phyloP scores from a whole-genome alignment of 2,113 vertebrate species.

The Pseudopodoces humilis region DNA sequence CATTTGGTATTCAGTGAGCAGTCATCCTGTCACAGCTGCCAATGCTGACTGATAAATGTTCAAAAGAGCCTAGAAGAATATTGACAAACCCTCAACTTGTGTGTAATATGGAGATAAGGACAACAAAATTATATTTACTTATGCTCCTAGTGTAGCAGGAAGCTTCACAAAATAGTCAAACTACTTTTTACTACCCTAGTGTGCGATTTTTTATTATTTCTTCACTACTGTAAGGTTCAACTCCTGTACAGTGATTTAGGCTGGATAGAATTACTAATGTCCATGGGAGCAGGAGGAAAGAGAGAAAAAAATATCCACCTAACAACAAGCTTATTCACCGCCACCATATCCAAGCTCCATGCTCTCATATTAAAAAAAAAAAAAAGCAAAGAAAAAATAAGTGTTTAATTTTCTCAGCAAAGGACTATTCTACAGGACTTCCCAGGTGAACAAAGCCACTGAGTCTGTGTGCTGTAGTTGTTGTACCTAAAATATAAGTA shows the following conservation, averaged over 20 bases:
- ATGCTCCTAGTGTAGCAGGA: constrained; percentile 13
- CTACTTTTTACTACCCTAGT: constrained; percentile 24
- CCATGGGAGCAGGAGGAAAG: neutral
- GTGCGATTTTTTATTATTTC: neutral
- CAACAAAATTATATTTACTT: constrained; percentile 73
- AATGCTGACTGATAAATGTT: constrained; percentile 73
- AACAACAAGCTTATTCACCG: neutral
- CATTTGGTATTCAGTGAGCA: constrained; percentile 67
- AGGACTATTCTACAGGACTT: neutral
- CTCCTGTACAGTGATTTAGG: neutral
- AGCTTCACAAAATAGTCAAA: constrained; percentile 32
- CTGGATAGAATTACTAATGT: neutral
- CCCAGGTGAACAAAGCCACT: neutral
- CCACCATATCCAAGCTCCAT: neutral
- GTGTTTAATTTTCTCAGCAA: neutral
- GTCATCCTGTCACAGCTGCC: constrained; percentile 67
- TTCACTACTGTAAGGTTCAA: neutral
- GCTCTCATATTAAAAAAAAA: neutral
- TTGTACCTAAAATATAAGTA: neutral
- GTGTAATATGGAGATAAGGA: constrained; percentile 74
- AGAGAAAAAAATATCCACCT: neutral
- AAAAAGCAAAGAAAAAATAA: neutral
- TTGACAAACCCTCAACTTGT: constrained; percentile 73
- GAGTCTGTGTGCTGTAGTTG: neutral
- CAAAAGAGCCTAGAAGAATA: constrained; percentile 72